phyloP scores from a whole-genome alignment of 2,113 vertebrate species.

The Lepus americanus region DNA sequence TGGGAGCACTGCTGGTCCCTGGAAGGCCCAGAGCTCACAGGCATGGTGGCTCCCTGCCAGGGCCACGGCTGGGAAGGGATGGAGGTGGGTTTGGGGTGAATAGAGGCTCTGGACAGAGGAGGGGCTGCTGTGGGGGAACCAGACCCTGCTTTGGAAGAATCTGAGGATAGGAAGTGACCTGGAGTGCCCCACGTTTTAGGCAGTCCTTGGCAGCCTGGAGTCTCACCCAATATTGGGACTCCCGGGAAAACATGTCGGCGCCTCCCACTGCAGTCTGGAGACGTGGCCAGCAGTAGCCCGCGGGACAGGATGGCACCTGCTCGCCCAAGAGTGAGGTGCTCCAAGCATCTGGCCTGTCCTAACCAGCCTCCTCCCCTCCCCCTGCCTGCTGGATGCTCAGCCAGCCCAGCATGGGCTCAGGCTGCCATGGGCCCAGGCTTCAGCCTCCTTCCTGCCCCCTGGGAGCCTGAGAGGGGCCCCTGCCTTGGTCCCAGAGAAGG shows the following conservation, averaged over 20 bases:
- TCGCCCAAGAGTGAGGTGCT: not conserved
- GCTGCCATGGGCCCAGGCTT: not conserved
- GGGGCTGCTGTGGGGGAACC: accelerated
- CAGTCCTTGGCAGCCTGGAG: too few species aligned
- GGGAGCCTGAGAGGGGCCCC: not conserved
- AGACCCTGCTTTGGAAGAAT: too few species aligned
- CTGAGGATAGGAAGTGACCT: not conserved
- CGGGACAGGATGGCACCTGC: not conserved
- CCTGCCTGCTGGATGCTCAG: not conserved
- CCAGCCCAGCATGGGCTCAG: not conserved
- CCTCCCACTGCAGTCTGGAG: not conserved
- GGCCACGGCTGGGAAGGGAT: not conserved
- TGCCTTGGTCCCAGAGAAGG: not conserved
- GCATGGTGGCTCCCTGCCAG: not conserved
- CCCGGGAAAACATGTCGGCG: accelerated
- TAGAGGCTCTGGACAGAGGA: not conserved
- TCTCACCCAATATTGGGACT: accelerated
- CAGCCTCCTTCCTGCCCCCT: accelerated
- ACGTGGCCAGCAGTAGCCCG: not conserved
- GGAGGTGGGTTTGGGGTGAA: not conserved
- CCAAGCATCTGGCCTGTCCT: not conserved
- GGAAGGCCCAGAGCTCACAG: not conserved
- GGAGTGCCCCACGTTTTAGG: not conserved
- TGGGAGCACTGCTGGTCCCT: not conserved
- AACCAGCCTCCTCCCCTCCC: accelerated